Evolutionary conservation across 2,888 invertebrate species (phyloP), one percentile per base, ranked within the genome.

Genomic region (Epirrhoe tristata): DNA sequence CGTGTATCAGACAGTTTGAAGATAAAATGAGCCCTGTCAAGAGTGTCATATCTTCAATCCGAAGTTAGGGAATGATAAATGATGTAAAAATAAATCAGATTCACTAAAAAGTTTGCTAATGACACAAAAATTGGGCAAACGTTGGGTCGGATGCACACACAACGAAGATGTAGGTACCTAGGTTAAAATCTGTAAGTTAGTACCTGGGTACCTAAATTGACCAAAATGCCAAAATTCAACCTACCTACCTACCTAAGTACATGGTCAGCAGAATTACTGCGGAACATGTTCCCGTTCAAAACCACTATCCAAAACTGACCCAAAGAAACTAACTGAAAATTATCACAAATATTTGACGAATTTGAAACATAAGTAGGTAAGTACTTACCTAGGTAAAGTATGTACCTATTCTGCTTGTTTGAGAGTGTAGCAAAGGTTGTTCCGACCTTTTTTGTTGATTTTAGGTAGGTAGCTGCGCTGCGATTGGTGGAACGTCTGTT

Each of bases 21-120:
- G 86, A 86, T 87, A 85, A 85, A 87, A 86, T 84, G 85, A 82
- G 78, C 72, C 81, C 83, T 77, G 86, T 86, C 86, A 85, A 77
- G 78, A 75, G 77, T 83, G 86, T 85, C 85, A 86, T 84, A 84
- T 85, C 84, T 81, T 81, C 81, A 85, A 87, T 85, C 85, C 76
- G 68, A 86, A 86, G 77, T 83, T 85, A 70, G 73, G 74, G 74
- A 73, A 81, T 87, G 86, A 87, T 86, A 83, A 83, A 87, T 83
- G 86, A 79, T 78, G 82, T 81, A 80, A 80, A 82, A 81, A 83
- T 84, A 83, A 83, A 71, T 84, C 83, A 78, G 78, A 73, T 70
- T 72, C 72, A 81, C 77, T 81, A 82, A 82, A 84, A 85, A 85
- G 74, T 81, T 76, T 72, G 78, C 79, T 78, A 81, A 76, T 78